These are phyloP conservation scores for Metallyticus violacea DNA, from an alignment of 2,888 invertebrate species.

Conservation along the genomic window DNA sequence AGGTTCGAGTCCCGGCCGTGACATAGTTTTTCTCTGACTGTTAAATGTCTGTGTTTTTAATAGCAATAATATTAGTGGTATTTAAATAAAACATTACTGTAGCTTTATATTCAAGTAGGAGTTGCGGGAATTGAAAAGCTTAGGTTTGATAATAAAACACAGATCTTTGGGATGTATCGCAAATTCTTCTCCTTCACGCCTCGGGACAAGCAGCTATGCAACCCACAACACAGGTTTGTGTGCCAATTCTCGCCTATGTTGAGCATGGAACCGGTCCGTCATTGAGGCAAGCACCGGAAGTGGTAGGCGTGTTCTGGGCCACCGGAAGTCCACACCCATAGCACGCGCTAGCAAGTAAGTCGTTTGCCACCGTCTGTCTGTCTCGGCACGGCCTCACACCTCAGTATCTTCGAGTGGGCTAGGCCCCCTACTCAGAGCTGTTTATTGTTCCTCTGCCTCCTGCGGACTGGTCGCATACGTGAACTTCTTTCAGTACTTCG, in stretches of 20 bases:
- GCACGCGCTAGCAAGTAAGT: background rate
- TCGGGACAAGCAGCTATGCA: background rate
- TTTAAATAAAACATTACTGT: too few relatives aligned
- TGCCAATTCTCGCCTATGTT: background rate
- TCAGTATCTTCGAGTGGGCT: background rate
- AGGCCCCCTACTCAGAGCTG: background rate
- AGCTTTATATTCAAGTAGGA: too few relatives aligned
- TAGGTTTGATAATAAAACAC: too few relatives aligned
- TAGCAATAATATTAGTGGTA: too few relatives aligned
- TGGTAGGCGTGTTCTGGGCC: slow-evolving; percentile 2
- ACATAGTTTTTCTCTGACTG: too few relatives aligned
- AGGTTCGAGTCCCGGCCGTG: too few relatives aligned
- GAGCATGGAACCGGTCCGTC: background rate
- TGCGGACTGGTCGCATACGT: background rate
- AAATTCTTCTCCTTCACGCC: background rate
- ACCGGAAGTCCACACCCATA: slow-evolving; percentile 7
- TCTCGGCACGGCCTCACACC: too few relatives aligned
- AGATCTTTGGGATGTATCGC: too few relatives aligned
- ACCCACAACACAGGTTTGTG: background rate
- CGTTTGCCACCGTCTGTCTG: background rate
- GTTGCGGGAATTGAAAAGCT: too few relatives aligned
- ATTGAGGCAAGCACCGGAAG: background rate
- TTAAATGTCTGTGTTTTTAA: too few relatives aligned
- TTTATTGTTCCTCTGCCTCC: background rate
- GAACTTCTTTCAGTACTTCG: background rate